Conservation (phyloP, 2,797 vertebrate species). For the Scolopax bukidnonensis region DNA sequence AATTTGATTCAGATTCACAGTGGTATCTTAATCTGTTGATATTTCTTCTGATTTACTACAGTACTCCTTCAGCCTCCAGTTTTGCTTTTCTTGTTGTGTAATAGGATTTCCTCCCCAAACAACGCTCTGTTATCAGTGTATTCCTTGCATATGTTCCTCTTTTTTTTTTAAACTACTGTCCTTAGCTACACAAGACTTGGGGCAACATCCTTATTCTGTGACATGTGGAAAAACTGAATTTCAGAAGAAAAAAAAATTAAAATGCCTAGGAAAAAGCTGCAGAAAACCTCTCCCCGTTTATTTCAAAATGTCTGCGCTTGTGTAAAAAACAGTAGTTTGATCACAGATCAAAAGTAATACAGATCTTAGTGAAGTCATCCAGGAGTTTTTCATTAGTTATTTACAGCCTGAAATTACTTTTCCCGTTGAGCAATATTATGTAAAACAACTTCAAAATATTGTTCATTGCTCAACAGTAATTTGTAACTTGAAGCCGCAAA, state of each 20-base stretch:
- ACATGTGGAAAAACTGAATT: background rate
- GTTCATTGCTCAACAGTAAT: slow-evolving; percentile 6
- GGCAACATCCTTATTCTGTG: background rate
- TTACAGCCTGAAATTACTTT: slow-evolving; percentile 5
- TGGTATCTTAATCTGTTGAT: background rate
- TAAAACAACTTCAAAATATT: background rate
- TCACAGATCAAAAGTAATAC: background rate
- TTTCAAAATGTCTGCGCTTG: background rate
- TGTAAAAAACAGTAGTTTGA: background rate
- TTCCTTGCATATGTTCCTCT: background rate
- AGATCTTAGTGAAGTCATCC: background rate
- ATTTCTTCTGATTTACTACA: background rate
- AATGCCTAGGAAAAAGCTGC: background rate
- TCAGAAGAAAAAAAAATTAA: background rate
- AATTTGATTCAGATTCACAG: background rate
- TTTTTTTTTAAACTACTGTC: background rate
- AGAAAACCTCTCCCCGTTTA: background rate
- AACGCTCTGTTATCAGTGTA: background rate
- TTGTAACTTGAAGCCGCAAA: background rate
- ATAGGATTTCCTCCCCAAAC: background rate
- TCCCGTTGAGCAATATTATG: slow-evolving; percentile 7
- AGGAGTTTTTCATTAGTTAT: background rate
- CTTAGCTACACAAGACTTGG: background rate
- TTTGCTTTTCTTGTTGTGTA: background rate
- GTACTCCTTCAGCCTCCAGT: background rate